A percentile compares a stretch with the other conserved stretches of the same genome.
phyloP scores from a whole-genome alignment of 2,888 invertebrate genomes.

The Tiphia femorata region DNA sequence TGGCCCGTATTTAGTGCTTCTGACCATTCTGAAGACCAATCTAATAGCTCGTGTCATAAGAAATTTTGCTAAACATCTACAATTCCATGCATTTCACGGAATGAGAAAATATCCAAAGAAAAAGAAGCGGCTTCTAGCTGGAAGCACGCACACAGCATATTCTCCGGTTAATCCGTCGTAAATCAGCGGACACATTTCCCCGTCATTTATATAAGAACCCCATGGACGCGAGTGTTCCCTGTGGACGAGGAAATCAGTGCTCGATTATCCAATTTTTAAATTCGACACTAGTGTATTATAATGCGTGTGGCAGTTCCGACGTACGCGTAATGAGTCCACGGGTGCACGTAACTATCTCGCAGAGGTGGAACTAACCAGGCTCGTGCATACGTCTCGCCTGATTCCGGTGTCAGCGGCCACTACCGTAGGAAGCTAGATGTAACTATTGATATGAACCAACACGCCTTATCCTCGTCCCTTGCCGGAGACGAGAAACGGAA shows the following conservation, averaged over 20 bases:
- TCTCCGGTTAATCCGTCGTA: no score
- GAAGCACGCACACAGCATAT: no score
- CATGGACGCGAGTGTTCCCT: background rate
- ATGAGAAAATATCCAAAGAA: no score
- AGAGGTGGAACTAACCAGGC: background rate
- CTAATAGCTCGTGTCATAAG: no score
- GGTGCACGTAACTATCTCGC: slow-evolving; percentile 23
- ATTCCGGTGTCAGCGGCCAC: slow-evolving; percentile 29
- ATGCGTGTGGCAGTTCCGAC: slow-evolving; percentile 8
- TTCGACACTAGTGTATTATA: slow-evolving; percentile 11
- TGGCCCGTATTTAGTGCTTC: no score
- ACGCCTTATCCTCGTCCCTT: no score
- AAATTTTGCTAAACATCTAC: no score
- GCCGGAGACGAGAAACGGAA: no score
- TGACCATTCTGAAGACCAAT: no score
- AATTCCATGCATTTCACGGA: no score
- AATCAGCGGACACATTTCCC: background rate
- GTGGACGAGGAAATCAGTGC: slow-evolving; percentile 7
- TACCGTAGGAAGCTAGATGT: slow-evolving; percentile 13
- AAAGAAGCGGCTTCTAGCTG: no score
- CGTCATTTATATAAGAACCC: slow-evolving; percentile 12
- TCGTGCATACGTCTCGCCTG: background rate
- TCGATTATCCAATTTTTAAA: slow-evolving; percentile 6
- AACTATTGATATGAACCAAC: no score
- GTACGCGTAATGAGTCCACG: slow-evolving; percentile 7